Evolutionary conservation across 1,140 invertebrate species (phyloP).

Genomic region (Galleria mellonella): DNA sequence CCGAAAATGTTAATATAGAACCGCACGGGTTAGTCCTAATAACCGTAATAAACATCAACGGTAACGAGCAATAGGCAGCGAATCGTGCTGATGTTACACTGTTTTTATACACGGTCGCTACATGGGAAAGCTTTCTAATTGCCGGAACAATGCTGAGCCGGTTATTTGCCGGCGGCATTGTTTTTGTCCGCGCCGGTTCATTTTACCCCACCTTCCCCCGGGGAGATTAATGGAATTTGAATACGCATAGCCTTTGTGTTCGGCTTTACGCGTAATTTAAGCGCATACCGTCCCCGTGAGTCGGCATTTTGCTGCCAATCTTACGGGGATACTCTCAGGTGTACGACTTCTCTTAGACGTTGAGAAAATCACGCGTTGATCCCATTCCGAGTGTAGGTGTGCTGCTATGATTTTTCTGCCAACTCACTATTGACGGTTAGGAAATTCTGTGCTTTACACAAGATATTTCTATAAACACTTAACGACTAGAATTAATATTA

Average conservation of each 20-base stretch:
- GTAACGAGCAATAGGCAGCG: constrained; percentile 72
- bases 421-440: constrained; percentile 42
- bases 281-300: constrained; percentile 60
- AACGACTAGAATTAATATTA: no score
- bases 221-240: constrained; percentile 73
- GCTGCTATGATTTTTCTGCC: constrained; percentile 13
- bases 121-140: constrained; percentile 74
- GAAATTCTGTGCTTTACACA: constrained; percentile 36
- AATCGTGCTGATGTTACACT: constrained; percentile 72
- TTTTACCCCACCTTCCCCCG: constrained; percentile 64
- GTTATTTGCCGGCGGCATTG: constrained; percentile 72
- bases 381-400: constrained; percentile 2
- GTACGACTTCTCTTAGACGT: constrained; percentile 31
- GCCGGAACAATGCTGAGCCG: constrained; percentile 73
- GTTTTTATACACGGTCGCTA: constrained; percentile 72
- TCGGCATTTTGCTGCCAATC: constrained; percentile 55
- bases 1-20: constrained; percentile 60
- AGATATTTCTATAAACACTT: constrained; percentile 22
- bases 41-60: constrained; percentile 72
- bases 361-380: constrained; percentile 47
- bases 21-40: constrained; percentile 65
- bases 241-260: constrained; percentile 72
- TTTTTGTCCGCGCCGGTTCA: constrained; percentile 72
- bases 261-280: constrained; percentile 72
- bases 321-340: constrained; percentile 54